Base-by-base conservation (phyloP, 2,113 vertebrate genomes). In the Ia io region DNA sequence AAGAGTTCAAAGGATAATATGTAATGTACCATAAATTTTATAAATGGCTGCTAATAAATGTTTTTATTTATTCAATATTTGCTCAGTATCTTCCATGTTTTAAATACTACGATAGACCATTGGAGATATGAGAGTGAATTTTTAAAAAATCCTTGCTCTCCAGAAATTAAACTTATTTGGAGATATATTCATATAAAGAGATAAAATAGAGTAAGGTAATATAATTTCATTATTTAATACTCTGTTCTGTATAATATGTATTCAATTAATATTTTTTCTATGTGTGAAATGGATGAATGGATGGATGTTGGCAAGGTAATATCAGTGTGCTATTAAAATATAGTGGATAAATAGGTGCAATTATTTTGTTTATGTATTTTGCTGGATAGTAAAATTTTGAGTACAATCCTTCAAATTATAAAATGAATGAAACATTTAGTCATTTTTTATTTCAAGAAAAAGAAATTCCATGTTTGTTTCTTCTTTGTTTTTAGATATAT, bases 131-230 rank as follows among this genome's bases (percentile, higher is more conserved):
- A 84, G 5, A 79, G 11, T 67, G 6, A 47, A 85, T 44, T 63
- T 40, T 63, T 35, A 1, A n/a, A 89, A 28, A 22, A 4, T 37
- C 0, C 25, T 40, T 88, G 20, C 18, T 69, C 37, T 86, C 10
- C 85, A 86, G n/a, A 88, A 91, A 88, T 69, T 89, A 22, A 93
- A 47, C 59, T 91, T 95, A 42, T 69, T 86, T 20, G 30, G 20
- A 67, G 0, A 35, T 5, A 61, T 10, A 69, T 11, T 88, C 32
- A 80, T 16, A 32, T 47, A 67, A 78, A 76, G 14, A 84, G n/a
- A 40, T 7, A 88, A 95, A 63, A 84, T 65, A 71, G 6, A 56
- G 32, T 67, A 56, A 77, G 1, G 1, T 61, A 44, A 56, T 74
- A 79, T 1, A 53, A 61, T 91, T 49, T 40, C 18, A 82, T 53